Evolutionary conservation across 2,113 vertebrate genomes (phyloP), one percentile per base, ranked within the genome.

Genomic region (Noturus placidus): DNA sequence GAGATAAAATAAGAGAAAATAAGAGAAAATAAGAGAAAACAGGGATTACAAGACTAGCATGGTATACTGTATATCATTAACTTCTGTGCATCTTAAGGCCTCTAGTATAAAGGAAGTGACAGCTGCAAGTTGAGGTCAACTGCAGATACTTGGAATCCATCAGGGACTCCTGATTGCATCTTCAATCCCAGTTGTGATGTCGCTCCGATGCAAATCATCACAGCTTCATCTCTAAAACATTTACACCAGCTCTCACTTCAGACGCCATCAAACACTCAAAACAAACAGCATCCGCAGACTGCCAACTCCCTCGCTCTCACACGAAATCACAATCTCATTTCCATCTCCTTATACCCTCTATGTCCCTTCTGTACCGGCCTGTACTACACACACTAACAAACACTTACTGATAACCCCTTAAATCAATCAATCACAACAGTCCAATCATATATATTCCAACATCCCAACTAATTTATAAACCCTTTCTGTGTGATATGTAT

Each of bases 181-280:
- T 69, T 35, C 54, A 56, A 1, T 69, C 17, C 70, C 82, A 63
- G 57, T 38, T 50, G 30, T 38, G 70, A 78, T 56, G 82, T 88
- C 59, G 57, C 67, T 84, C 46, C 57, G 35, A 61, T 67, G 72
- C 82, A 78, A 77, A 65, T 63, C 79, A 89, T 82, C 69, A 86
- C n/a, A 79, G 82, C 76, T 76, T 81, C 84, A 35, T 77, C 52
- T 59, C 50, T 25, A 78, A 59, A 77, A 78, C 80, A 82, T 84
- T 84, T 84, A 59, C 30, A 82, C 38, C n/a, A 59, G 69, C 30
- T 50, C 27, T 86, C 77, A 74, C 30, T 70, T 54, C 63, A 82
- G 54, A 25, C 54, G 25, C 46, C 38, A 72, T 42, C 84, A 86
- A 86, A 35, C 79, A 61, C 65, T 70, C 54, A 65, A 52, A 81